phyloP scores from a whole-genome alignment of 64 coral and sea anemone species.

The Montipora cactus region DNA sequence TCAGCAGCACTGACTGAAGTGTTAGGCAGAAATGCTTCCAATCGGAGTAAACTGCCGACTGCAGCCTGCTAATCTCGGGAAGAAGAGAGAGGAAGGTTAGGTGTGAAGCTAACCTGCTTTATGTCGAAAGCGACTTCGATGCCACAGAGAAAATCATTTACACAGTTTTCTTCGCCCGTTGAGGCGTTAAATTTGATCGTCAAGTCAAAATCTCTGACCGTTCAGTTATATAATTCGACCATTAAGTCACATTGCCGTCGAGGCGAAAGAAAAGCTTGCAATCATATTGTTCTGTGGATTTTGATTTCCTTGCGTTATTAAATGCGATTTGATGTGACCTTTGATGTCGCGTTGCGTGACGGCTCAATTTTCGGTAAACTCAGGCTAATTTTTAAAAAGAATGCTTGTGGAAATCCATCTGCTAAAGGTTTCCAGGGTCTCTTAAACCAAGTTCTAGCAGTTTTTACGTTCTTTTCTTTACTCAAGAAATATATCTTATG shows the following conservation, averaged over 20 bases:
- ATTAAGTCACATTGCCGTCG: constrained; percentile 27
- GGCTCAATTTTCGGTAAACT: not conserved
- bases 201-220: constrained; percentile 35
- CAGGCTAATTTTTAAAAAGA: too few species aligned
- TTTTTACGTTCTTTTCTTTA: too few species aligned
- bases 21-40: constrained; percentile 1
- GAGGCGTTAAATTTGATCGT: constrained; percentile 46
- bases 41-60: constrained; percentile 34
- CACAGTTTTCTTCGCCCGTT: constrained; percentile 21
- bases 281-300: constrained; percentile 47
- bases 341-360: constrained; percentile 28
- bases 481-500: too few species aligned
- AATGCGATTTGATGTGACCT: not conserved
- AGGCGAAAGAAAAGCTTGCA: constrained; percentile 39
- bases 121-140: constrained; percentile 27
- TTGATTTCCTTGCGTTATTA: not conserved
- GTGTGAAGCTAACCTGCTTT: constrained; percentile 48
- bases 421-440: too few species aligned
- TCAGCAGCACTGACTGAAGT: constrained; percentile 37
- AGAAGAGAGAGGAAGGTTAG: constrained; percentile 22
- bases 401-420: too few species aligned
- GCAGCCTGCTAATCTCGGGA: constrained; percentile 15
- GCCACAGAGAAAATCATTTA: constrained; percentile 8
- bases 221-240: constrained; percentile 37
- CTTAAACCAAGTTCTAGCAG: too few species aligned